A percentile compares a stretch with the other conserved stretches of the same genome.
Conservation (phyloP, 2,888 invertebrate species). For the Limulus polyphemus region DNA sequence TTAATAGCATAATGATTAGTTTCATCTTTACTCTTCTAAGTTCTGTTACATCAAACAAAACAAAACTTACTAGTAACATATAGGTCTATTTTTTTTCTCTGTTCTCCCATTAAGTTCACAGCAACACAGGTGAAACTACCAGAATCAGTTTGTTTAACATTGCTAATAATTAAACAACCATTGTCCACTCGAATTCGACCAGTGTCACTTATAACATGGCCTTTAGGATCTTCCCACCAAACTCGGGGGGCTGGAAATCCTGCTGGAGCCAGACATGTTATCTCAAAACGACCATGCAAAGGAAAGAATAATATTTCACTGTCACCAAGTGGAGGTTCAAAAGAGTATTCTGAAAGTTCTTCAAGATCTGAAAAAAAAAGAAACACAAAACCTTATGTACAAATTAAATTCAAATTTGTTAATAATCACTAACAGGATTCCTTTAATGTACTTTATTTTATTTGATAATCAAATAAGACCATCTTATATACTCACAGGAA, state of each 20-base stretch:
- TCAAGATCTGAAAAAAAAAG: too few species aligned
- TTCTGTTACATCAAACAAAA: too few species aligned
- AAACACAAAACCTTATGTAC: too few species aligned
- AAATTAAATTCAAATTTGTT: too few species aligned
- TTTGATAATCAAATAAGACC: too few species aligned
- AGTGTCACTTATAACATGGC: constrained; percentile 41
- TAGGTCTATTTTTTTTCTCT: constrained; percentile 46
- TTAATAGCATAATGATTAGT: too few species aligned
- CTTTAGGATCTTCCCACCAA: constrained; percentile 48
- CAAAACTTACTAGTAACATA: constrained; percentile 39
- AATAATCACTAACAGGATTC: too few species aligned
- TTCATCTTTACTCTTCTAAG: too few species aligned
- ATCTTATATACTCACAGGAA: too few species aligned
- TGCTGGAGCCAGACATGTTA: constrained; percentile 50
- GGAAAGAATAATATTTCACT: constrained; percentile 37
- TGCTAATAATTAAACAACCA: constrained; percentile 44
- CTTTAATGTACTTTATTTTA: too few species aligned
- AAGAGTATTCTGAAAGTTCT: constrained; percentile 34
- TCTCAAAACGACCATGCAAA: constrained; percentile 47
- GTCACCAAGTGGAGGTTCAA: constrained; percentile 20
- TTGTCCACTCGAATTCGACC: constrained; percentile 31
- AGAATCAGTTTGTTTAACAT: constrained; percentile 44
- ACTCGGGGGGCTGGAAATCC: constrained; percentile 48
- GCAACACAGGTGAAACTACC: constrained; percentile 57
- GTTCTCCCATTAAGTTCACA: constrained; percentile 53